Conservation (phyloP, 2,797 vertebrate species). For the Fringilla coelebs region DNA sequence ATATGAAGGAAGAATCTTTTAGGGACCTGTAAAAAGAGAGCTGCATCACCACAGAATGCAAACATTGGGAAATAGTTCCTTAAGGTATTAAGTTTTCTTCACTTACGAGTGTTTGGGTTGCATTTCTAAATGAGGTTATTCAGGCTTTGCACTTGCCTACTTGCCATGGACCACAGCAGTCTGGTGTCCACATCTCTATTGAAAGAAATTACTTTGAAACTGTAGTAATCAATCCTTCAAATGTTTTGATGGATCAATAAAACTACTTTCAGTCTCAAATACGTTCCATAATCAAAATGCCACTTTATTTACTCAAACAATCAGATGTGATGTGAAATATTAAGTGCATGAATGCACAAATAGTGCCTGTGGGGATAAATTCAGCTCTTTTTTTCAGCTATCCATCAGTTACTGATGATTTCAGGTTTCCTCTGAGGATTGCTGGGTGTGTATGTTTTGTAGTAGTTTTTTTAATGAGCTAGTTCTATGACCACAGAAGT, state of each 20-base stretch:
- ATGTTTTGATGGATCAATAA: constrained; percentile 19
- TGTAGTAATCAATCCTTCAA: constrained; percentile 43
- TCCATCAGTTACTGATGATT: neutral
- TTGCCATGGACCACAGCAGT: neutral
- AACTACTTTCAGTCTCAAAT: constrained; percentile 17
- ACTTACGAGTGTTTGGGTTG: neutral
- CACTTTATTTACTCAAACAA: constrained; percentile 38
- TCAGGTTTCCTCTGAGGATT: neutral
- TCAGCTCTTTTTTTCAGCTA: neutral
- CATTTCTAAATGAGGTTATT: neutral
- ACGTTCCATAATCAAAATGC: constrained; percentile 33
- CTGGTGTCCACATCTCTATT: neutral
- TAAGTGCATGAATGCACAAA: neutral
- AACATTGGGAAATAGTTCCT: neutral
- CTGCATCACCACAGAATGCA: neutral
- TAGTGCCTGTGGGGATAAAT: neutral
- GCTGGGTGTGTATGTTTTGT: neutral
- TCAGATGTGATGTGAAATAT: constrained; percentile 37
- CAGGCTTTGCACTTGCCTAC: neutral
- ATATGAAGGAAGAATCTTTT: neutral
- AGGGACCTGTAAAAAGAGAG: neutral
- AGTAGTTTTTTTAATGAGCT: neutral
- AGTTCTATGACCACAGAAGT: neutral
- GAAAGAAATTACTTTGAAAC: neutral
- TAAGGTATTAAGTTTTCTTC: neutral